A percentile compares a stretch with the other conserved stretches of the same genome.
phyloP scores from a whole-genome alignment of 2,113 vertebrate species.

The Eidolon helvum region DNA sequence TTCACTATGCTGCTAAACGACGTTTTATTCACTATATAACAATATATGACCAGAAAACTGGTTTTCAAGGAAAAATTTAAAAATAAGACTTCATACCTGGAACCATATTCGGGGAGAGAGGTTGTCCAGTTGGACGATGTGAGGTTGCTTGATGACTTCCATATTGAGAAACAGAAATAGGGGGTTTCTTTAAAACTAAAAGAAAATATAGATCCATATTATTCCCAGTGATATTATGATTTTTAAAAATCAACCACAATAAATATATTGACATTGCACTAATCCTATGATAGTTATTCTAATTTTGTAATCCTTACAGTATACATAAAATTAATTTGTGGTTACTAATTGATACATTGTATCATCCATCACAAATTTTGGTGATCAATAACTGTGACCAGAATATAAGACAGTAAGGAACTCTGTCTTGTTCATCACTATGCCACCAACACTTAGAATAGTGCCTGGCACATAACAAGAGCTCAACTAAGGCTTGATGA shows the following conservation, averaged over 20 bases:
- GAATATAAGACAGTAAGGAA: not conserved
- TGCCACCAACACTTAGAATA: not conserved
- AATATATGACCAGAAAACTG: not conserved
- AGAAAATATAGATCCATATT: slow-evolving; percentile 54
- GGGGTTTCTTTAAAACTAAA: slow-evolving; percentile 83
- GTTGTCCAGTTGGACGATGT: slow-evolving; percentile 78
- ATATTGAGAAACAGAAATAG: slow-evolving; percentile 76
- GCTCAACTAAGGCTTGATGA: slow-evolving; percentile 11
- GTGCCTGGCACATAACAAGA: not conserved
- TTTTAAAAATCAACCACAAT: not conserved
- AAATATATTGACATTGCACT: not conserved
- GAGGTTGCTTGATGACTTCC: slow-evolving; percentile 71
- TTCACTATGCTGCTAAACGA: slow-evolving; percentile 10
- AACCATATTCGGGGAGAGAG: slow-evolving; percentile 76
- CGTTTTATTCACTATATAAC: not conserved
- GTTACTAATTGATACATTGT: not conserved
- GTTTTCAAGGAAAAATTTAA: slow-evolving; percentile 47
- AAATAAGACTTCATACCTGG: slow-evolving; percentile 79
- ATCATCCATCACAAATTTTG: not conserved
- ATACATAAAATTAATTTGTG: slow-evolving; percentile 7
- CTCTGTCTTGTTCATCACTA: not conserved
- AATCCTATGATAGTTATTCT: slow-evolving; percentile 17
- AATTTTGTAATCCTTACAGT: slow-evolving; percentile 30
- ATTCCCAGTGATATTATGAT: not conserved
- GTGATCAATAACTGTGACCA: slow-evolving; percentile 19